Percentiles rank a stretch among this genome's conserved stretches.
Conservation (phyloP, 2,888 invertebrate species). For the Drosophila aldrichi region DNA sequence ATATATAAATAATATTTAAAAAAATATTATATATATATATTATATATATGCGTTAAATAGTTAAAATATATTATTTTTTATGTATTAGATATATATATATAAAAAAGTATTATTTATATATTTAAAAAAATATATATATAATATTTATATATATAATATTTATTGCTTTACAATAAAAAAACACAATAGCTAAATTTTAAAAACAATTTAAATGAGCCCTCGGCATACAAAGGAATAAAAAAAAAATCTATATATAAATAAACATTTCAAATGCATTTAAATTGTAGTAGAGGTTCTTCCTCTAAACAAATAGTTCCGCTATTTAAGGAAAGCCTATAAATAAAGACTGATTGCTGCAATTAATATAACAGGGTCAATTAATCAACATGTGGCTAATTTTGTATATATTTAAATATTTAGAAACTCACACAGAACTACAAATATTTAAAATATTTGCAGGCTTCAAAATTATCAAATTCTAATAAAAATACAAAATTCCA, state of each 20-base stretch:
- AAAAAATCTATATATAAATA: too few species aligned
- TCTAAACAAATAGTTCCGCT: background rate
- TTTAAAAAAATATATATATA: background rate
- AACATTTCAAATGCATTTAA: background rate
- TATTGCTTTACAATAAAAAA: too few species aligned
- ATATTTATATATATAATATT: background rate
- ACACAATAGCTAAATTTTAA: too few species aligned
- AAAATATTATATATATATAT: too few species aligned
- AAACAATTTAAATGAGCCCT: too few species aligned
- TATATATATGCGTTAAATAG: too few species aligned
- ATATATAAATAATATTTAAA: too few species aligned
- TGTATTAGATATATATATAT: too few species aligned
- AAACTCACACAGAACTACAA: constrained; percentile 12
- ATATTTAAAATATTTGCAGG: constrained; percentile 35
- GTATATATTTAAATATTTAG: constrained; percentile 34
- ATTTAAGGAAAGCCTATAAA: background rate
- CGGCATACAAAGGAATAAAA: too few species aligned
- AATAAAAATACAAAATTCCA: constrained; percentile 50
- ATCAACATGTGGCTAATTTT: background rate
- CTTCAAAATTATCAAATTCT: constrained; percentile 46
- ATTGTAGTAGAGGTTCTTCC: background rate
- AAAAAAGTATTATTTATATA: too few species aligned
- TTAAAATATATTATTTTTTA: too few species aligned
- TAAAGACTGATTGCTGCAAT: background rate
- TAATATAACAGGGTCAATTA: constrained; percentile 1